Conservation (phyloP, 2,888 invertebrate genomes). For the Ophioninae sp. region DNA sequence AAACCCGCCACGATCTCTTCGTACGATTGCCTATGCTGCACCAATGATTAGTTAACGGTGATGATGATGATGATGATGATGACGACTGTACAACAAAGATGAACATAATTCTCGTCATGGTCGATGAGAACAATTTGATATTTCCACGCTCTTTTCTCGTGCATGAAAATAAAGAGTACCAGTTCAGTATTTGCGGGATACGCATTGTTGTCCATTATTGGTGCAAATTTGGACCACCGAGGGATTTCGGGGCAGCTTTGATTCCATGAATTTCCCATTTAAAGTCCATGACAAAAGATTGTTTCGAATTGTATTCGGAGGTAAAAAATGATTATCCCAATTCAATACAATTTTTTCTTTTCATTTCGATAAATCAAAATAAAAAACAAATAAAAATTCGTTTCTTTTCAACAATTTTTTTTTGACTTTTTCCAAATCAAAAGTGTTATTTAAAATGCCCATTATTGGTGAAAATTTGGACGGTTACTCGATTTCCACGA, state of each 20-base stretch:
- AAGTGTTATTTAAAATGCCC: no score
- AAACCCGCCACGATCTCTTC: slow-evolving; percentile 46
- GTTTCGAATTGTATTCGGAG: background rate
- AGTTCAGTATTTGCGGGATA: background rate
- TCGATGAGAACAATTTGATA: slow-evolving; percentile 68
- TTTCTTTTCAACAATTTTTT: no score
- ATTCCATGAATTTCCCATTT: background rate
- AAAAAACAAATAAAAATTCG: no score
- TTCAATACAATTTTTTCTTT: background rate
- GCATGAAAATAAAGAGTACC: slow-evolving; percentile 4
- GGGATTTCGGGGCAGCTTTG: background rate
- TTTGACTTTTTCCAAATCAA: no score
- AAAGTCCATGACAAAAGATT: background rate
- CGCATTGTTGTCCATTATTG: background rate
- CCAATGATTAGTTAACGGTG: slow-evolving; percentile 9
- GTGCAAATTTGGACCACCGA: background rate
- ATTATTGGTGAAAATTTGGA: no score
- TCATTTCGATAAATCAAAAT: no score
- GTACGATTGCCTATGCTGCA: slow-evolving; percentile 21
- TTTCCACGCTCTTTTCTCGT: slow-evolving; percentile 59
- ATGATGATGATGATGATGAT: slow-evolving; percentile 48
- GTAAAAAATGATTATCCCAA: background rate
- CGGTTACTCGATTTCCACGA: no score
- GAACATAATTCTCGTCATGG: slow-evolving; percentile 61
- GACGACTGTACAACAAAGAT: slow-evolving; percentile 46